Conservation (phyloP, 2,888 invertebrate genomes). For the Hypselothyrea guttata region DNA sequence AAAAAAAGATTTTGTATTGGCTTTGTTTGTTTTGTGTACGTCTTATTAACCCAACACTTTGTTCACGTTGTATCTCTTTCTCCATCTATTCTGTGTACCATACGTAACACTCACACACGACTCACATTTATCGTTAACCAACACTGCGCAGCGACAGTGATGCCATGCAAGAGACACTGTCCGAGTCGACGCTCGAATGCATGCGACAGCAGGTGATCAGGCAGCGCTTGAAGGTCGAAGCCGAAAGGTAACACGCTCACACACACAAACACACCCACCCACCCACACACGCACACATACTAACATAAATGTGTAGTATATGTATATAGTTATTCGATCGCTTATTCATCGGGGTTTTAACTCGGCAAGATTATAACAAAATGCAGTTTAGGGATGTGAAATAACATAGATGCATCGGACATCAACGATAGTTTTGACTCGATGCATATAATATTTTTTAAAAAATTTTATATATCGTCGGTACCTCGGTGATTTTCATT, state of each 20-base stretch:
- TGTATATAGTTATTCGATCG: background rate
- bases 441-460: too few relatives aligned
- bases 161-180: slow-evolving; percentile 85
- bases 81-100: slow-evolving; percentile 39
- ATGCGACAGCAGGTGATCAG: slow-evolving; percentile 91
- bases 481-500: too few relatives aligned
- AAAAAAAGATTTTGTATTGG: slow-evolving; percentile 2
- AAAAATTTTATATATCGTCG: too few relatives aligned
- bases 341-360: too few relatives aligned
- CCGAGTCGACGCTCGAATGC: slow-evolving; percentile 91
- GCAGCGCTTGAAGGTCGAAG: slow-evolving; percentile 90
- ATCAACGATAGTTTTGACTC: too few relatives aligned
- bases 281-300: slow-evolving; percentile 22
- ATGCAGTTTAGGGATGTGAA: too few relatives aligned
- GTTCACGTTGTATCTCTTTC: slow-evolving; percentile 29
- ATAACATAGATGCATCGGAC: too few relatives aligned
- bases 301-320: background rate
- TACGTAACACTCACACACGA: slow-evolving; percentile 39
- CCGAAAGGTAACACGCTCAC: slow-evolving; percentile 87
- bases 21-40: slow-evolving; percentile 9
- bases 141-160: slow-evolving; percentile 60
- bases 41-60: slow-evolving; percentile 34
- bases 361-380: too few relatives aligned
- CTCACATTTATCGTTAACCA: slow-evolving; percentile 31
- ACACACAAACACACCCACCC: slow-evolving; percentile 9